A percentile compares a stretch with the other conserved stretches of the same genome.
Evolutionary conservation across 2,888 invertebrate genomes (phyloP).

Genomic region (Steinernema carpocapsae): DNA sequence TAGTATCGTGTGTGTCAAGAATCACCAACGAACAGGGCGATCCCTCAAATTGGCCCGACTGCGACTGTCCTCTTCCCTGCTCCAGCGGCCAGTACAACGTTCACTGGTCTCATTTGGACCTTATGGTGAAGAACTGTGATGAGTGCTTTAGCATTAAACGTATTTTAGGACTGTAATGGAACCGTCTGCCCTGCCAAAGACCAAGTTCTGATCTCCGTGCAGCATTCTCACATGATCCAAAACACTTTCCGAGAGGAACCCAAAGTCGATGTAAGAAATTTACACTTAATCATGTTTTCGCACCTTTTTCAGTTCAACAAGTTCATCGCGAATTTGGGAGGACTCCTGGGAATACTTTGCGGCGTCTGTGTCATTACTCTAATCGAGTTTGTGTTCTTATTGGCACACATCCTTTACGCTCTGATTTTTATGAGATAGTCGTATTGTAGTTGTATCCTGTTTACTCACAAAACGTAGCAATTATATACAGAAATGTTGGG

Average conservation of each 20-base stretch:
- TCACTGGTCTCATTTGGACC: neutral
- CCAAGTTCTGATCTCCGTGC: neutral
- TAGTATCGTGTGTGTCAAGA: neutral
- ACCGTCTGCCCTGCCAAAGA: too few relatives aligned
- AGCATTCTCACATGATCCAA: neutral
- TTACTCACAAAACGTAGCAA: too few relatives aligned
- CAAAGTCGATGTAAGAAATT: neutral
- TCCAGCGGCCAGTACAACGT: neutral
- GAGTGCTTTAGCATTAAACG: too few relatives aligned
- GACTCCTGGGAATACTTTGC: slow-evolving; percentile 53
- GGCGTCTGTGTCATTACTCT: slow-evolving; percentile 52
- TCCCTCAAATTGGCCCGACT: slow-evolving; percentile 13
- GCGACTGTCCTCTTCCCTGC: slow-evolving; percentile 11
- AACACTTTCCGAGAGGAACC: neutral
- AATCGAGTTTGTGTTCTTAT: slow-evolving; percentile 46
- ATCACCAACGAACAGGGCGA: neutral
- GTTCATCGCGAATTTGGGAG: slow-evolving; percentile 50
- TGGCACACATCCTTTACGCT: too few relatives aligned
- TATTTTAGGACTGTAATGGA: too few relatives aligned
- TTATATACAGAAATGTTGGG: too few relatives aligned
- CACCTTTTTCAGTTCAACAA: slow-evolving; percentile 46
- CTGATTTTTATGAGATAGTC: too few relatives aligned
- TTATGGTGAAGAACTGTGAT: too few relatives aligned
- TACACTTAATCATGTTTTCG: neutral
- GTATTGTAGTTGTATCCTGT: too few relatives aligned